phyloP scores from a whole-genome alignment of 2,797 vertebrate species.

The Ctenosaura bakeri region DNA sequence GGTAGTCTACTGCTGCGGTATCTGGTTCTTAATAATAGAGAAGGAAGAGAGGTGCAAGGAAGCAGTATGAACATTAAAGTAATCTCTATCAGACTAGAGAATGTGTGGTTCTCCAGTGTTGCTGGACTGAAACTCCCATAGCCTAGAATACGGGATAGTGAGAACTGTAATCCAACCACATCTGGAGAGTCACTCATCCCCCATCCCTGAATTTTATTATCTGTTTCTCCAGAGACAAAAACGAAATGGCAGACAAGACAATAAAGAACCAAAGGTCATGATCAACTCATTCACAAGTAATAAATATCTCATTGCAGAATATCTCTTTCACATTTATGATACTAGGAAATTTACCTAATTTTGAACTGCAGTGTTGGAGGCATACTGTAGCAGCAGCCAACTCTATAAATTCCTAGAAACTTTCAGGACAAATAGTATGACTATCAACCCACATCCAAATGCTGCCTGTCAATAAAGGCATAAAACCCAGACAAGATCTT shows the following conservation, averaged over 20 bases:
- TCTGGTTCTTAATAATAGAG: background rate
- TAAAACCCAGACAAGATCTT: background rate
- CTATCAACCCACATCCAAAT: background rate
- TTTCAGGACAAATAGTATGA: background rate
- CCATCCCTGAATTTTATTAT: background rate
- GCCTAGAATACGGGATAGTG: background rate
- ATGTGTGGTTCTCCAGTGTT: background rate
- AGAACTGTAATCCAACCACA: background rate
- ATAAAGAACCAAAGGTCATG: background rate
- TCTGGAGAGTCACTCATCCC: background rate
- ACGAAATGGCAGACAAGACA: background rate
- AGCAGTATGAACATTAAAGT: background rate
- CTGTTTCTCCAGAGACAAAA: background rate
- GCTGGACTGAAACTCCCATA: background rate
- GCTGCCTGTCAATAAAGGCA: background rate
- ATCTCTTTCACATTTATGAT: background rate
- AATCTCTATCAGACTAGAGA: background rate
- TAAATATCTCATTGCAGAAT: background rate
- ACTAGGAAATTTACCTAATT: background rate
- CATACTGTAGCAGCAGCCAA: background rate
- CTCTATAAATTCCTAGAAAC: background rate
- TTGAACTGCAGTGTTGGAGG: too few relatives aligned
- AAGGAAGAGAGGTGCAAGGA: background rate
- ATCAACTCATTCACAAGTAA: background rate
- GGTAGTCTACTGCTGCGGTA: background rate